Percentiles rank a stretch among this genome's conserved stretches.
Evolutionary conservation across 1,140 invertebrate species (phyloP).

Genomic region (Plodia interpunctella): DNA sequence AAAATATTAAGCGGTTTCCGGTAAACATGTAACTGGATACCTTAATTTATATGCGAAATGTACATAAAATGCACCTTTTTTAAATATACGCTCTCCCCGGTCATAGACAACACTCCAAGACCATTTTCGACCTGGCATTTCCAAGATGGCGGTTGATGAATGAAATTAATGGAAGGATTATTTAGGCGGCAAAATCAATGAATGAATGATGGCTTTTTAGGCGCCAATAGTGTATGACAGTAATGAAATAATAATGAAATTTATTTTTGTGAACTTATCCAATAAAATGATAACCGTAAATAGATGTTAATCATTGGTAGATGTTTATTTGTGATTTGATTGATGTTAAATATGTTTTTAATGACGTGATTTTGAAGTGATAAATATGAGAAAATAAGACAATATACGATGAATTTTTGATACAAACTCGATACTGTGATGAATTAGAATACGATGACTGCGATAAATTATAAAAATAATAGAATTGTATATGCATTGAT

Average conservation of each 20-base stretch:
- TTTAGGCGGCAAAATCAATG: not conserved
- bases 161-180: not conserved
- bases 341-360: no score
- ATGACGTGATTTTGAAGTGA: no score
- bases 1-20: conserved; percentile 74
- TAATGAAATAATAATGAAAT: not conserved
- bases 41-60: conserved; percentile 42
- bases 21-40: conserved; percentile 53
- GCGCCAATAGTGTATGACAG: not conserved
- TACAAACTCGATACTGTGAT: no score
- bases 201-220: not conserved
- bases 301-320: no score
- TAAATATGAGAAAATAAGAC: no score
- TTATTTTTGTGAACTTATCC: no score
- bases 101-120: conserved; percentile 62
- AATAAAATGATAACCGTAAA: no score
- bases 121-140: conserved; percentile 37
- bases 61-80: conserved; percentile 49
- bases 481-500: not conserved
- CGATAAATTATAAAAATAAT: not conserved
- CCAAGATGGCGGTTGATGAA: conserved; percentile 19
- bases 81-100: conserved; percentile 39
- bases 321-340: no score
- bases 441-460: no score
- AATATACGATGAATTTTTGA: no score